Base-by-base conservation (phyloP, 1,140 invertebrate genomes). In the Neotoxoptera formosana region DNA sequence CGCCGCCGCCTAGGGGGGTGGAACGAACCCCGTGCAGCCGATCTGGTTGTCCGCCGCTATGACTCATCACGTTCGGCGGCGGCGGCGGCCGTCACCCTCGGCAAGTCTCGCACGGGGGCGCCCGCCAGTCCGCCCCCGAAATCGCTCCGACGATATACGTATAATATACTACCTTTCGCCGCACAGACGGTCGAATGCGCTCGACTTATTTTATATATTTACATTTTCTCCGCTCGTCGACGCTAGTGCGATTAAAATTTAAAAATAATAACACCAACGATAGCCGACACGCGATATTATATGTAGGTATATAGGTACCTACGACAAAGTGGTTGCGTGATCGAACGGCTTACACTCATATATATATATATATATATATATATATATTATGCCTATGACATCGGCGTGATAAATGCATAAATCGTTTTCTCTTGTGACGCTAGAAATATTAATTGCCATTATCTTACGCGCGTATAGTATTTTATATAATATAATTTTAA, bases 31-130 rank as follows among this genome's bases (percentile, higher is more conserved):
- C 30, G 25, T 14, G 47, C 86, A 48, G 60, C 86, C 41, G n/a
- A 34, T 51, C 88, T n/a, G 51, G 88, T 21, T 83, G n/a, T 83
- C 30, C 51, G n/a, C 21, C n/a, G 48, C 88, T 34, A 90, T 90
- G 88, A 90, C 88, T 90, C 88, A 90, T 51, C 60, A 76, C n/a
- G 60, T 17, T 76, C 30, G 25, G 56, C 7, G 60, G 60, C 7
- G 60, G 60, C 60, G 14, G 60, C 30, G 17, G 60, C 60, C 60
- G n/a, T 14, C 60, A 76, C 60, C 60, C 60, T 76, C 36, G 21
- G 34, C 8, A 83, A 83, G 34, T 41, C 81, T 41, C 36, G 34
- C 36, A 9, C 81, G 36, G 36, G 81, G 81, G 36, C 81, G 17
- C 81, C 34, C 36, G 81, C n/a, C 60, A 76, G 14, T 41, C 81